Conservation (phyloP, 2,888 invertebrate genomes). For the Eulithis prunata region DNA sequence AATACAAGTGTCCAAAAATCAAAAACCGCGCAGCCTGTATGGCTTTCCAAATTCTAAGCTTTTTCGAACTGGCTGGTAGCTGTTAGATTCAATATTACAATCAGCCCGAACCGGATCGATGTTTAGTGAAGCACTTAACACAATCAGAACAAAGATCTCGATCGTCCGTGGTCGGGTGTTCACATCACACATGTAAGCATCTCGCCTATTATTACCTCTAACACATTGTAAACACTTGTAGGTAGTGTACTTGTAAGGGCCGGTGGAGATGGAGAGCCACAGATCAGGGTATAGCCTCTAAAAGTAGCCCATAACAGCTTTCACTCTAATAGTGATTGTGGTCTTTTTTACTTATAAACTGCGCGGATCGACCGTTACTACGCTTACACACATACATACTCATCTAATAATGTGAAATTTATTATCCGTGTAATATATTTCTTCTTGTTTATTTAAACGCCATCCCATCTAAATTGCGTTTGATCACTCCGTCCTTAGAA, state of each 20-base stretch:
- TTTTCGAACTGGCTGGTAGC: not conserved
- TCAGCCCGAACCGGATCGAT: slow-evolving; percentile 34
- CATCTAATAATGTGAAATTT: slow-evolving; percentile 42
- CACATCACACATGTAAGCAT: slow-evolving; percentile 49
- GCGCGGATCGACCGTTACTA: slow-evolving; percentile 48
- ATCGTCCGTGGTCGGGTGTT: slow-evolving; percentile 58
- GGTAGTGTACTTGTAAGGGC: slow-evolving; percentile 14
- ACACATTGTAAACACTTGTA: slow-evolving; percentile 69
- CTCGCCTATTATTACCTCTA: slow-evolving; percentile 65
- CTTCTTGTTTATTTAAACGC: slow-evolving; percentile 44
- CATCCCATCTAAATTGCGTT: slow-evolving; percentile 33
- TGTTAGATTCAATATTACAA: not conserved
- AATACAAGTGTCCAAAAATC: not conserved
- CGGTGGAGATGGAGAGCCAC: slow-evolving; percentile 4
- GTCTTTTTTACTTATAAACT: slow-evolving; percentile 73
- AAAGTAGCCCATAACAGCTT: slow-evolving; percentile 61
- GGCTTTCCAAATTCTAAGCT: slow-evolving; percentile 8
- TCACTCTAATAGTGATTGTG: slow-evolving; percentile 78
- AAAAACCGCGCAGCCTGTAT: not conserved
- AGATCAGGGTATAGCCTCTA: slow-evolving; percentile 5
- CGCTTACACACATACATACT: too few relatives aligned
- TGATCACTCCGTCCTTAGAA: slow-evolving; percentile 27
- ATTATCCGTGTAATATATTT: slow-evolving; percentile 59
- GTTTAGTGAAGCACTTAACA: slow-evolving; percentile 45
- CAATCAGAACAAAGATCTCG: slow-evolving; percentile 51